Base-by-base conservation (phyloP, 2,113 vertebrate genomes). In the Nibea albiflora region DNA sequence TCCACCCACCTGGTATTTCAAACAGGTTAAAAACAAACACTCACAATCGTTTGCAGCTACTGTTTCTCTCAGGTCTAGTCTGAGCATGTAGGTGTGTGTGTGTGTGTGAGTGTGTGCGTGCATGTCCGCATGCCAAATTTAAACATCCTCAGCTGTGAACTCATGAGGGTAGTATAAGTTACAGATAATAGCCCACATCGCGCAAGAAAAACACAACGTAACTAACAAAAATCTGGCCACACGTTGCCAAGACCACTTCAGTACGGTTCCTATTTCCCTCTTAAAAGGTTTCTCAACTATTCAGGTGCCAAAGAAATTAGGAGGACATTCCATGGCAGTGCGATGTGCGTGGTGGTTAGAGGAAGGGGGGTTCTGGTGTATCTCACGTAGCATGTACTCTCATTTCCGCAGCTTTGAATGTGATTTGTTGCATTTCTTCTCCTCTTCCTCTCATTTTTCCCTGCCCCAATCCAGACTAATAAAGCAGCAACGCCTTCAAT, bases 101-200 rank as follows among this genome's bases (percentile, higher is more conserved):
- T 26, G 42, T 15, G 42, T 16, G 42, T 26, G n/a, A 60, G 72
- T 76, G 78, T 15, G 3, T 16, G 42, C 17, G 42, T 15, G 42
- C 31, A 15, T 12, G 61, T 20, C 39, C 24, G 11, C 50, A 15
- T 24, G 58, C 8, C 4, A 49, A 39, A 17, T 74, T 74, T 39
- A 74, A 81, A 71, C 39, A 14, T 54, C 52, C 53, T 89, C 78
- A 85, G 79, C 76, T 76, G 76, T 85, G 78, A 81, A 56, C 66
- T 49, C 76, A 81, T 71, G 47, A 71, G 26, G 83, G 85, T 60
- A 54, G 80, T 71, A 81, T 63, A 66, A 11, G 78, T 83, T 83
- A 78, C 82, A 80, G 73, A 81, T 85, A 85, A 85, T 73, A 80
- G 71, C 60, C 53, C 60, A 66, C 78, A 81, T 82, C 67, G 26